Evolutionary conservation across 2,888 invertebrate genomes (phyloP), one percentile per base, ranked within the genome.

Genomic region (Eupithecia pulchellata): DNA sequence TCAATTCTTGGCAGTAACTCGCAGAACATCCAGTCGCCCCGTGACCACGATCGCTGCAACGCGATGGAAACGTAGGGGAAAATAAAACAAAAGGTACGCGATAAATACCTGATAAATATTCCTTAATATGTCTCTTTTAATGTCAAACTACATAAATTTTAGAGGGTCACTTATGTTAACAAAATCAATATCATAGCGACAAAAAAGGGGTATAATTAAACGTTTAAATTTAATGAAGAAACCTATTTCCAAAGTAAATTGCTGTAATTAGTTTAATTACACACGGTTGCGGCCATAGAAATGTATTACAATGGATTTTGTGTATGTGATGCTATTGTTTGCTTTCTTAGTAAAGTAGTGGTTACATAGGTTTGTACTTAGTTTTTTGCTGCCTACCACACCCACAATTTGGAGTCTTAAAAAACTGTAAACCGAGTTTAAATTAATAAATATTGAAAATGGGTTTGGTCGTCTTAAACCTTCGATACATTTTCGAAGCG

Each of bases 211-310:
- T 69, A 72, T 47, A 52, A 68, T 72, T 73, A 69, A 73, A 39
- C 55, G 36, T 71, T 68, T 71, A 71, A 69, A 72, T 70, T 75
- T 70, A 70, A 69, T 69, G 75, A 71, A 71, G 69, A 66, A 75
- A 72, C 75, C 67, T 27, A 20, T 57, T 64, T 65, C 66, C 14
- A 55, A 63, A 70, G 69, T 74, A 72, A 78, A 78, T 75, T 69
- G 72, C 72, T 62, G 70, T 66, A 75, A 76, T 78, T 75, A 75
- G 69, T 55, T 64, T 64, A 75, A 76, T 76, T 73, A 76, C 61
- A 69, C 64, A 68, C 68, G 69, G 72, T 64, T 42, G 29, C 67
- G 27, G 42, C 25, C 69, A 71, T 73, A 69, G 72, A 66, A 36
- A 73, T 68, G 65, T 71, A 70, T 72, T 69, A 72, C 62, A 76